phyloP scores from a whole-genome alignment of 2,888 invertebrate genomes.

The Notodonta dromedarius region DNA sequence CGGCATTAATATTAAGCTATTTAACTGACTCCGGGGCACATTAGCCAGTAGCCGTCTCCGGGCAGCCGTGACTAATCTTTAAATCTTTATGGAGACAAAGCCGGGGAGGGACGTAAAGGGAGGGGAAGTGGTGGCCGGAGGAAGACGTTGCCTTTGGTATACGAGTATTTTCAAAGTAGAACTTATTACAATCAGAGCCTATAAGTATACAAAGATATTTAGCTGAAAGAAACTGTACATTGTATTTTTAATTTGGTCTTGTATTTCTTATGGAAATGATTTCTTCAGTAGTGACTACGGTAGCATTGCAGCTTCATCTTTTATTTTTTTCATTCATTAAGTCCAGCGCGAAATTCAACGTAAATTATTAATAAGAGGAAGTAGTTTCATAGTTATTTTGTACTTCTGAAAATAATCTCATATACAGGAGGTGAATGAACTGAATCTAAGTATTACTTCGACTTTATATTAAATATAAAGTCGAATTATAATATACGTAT shows the following conservation, averaged over 20 bases:
- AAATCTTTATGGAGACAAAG: constrained; percentile 26
- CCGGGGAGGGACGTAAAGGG: constrained; percentile 1
- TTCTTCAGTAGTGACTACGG: too few relatives aligned
- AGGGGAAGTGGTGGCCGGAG: neutral
- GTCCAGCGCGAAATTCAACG: too few relatives aligned
- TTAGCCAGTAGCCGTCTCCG: neutral
- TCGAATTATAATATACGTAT: neutral
- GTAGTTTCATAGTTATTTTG: too few relatives aligned
- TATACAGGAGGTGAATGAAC: too few relatives aligned
- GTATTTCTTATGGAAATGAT: too few relatives aligned
- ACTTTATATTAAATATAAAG: neutral
- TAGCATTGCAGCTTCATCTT: too few relatives aligned
- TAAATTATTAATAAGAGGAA: too few relatives aligned
- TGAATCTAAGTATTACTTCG: too few relatives aligned
- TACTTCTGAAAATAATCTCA: too few relatives aligned
- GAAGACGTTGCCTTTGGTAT: neutral
- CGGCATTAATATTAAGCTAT: constrained; percentile 10
- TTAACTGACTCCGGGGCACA: constrained; percentile 3
- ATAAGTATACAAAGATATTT: neutral
- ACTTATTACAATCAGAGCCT: neutral
- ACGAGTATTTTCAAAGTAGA: neutral
- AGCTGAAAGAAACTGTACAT: too few relatives aligned
- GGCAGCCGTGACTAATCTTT: constrained; percentile 41
- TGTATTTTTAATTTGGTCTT: too few relatives aligned
- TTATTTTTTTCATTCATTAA: too few relatives aligned